A percentile compares a stretch with the other conserved stretches of the same genome.
Evolutionary conservation across 2,888 invertebrate species (phyloP).

Genomic region (Sclerodermus sp.): DNA sequence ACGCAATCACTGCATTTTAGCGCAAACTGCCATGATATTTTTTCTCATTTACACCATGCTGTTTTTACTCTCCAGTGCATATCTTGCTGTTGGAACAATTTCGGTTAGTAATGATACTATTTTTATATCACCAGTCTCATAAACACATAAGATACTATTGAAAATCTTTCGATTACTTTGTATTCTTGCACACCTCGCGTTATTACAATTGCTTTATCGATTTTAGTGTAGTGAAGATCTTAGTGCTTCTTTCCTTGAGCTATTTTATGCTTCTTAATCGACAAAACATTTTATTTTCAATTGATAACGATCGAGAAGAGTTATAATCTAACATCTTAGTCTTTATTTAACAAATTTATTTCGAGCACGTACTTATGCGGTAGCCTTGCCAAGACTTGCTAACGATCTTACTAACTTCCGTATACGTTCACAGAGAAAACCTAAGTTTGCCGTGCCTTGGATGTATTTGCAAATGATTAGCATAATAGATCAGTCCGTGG

Average conservation of each 20-base stretch:
- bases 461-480: slow-evolving; percentile 49
- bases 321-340: no score
- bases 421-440: slow-evolving; percentile 43
- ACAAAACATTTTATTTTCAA: background rate
- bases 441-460: slow-evolving; percentile 48
- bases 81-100: slow-evolving; percentile 45
- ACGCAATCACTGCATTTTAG: slow-evolving; percentile 25
- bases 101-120: slow-evolving; percentile 42
- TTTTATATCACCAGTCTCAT: no score
- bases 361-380: slow-evolving; percentile 24
- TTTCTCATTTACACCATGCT: slow-evolving; percentile 40
- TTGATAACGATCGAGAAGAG: background rate
- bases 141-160: no score
- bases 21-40: slow-evolving; percentile 36
- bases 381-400: slow-evolving; percentile 28
- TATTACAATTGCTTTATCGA: no score
- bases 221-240: no score
- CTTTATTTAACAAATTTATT: slow-evolving; percentile 24
- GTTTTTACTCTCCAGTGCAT: slow-evolving; percentile 43
- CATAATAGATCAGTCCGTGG: slow-evolving; percentile 48
- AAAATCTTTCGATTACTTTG: no score
- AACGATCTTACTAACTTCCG: slow-evolving; percentile 33
- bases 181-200: no score
- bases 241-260: no score
- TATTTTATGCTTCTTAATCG: no score